Base-by-base conservation (phyloP, 1,140 invertebrate species). In the Leucophenga varia region DNA sequence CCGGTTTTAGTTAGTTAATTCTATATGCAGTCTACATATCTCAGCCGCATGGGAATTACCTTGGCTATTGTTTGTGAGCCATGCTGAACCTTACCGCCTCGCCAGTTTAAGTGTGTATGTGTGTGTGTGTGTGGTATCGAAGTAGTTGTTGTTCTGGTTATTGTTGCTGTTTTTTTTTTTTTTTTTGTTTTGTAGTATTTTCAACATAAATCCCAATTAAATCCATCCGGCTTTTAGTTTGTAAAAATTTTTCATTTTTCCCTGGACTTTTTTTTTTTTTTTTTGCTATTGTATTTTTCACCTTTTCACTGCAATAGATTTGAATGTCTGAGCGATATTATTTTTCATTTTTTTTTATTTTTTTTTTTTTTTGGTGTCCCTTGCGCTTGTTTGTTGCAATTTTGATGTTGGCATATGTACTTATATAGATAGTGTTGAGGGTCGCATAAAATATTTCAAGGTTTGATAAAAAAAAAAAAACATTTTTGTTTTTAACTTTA, bases 121-220 rank as follows among this genome's bases (percentile, higher is more conserved):
- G 7, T 14, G 13, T 30, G 22, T 47, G 3, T 39, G 9, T 39
- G 37, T 47, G n/a, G 38, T 1, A 14, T 14, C n/a, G n/a, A n/a
- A 19, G 14, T 22, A 37, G 40, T 30, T 31, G 18, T 16, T 21
- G 42, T 30, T 31, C 22, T 36, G n/a, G n/a, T n/a, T n/a, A n/a
- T n/a, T n/a, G 14, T 16, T 9, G 10, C 9, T 18, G 36, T 17
- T 10, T 4, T 12, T 10, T 40, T 9, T 34, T n/a, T 7, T 21
- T 43, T 43, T 52, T 56, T 56, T 34, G 53, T 37, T 47, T 60
- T 60, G 32, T 55, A 55, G 45, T 52, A 61, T 52, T 61, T 61
- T 61, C 49, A 49, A 59, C 59, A 63, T 63, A 63, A 63, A 61
- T 63, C 59, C 59, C 59, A 58, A 61, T 63, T 63, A 58, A 58